phyloP scores from a whole-genome alignment of 2,113 vertebrate genomes.

The Eptatretus burgeri region DNA sequence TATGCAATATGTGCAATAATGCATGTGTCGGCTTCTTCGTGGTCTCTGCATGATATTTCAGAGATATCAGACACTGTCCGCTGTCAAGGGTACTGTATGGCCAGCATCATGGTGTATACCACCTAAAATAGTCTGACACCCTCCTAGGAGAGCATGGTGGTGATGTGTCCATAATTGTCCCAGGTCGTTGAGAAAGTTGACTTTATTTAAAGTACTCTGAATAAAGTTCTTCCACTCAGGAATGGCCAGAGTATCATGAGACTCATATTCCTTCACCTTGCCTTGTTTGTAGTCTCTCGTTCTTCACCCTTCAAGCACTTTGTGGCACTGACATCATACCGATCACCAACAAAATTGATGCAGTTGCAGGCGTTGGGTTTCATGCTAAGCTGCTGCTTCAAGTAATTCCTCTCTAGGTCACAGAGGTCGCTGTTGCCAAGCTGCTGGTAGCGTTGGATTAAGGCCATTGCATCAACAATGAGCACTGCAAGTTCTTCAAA shows the following conservation, averaged over 20 bases:
- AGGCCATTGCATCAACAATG: too few relatives aligned
- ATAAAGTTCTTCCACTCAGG: slow-evolving; percentile 3
- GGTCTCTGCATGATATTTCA: not conserved
- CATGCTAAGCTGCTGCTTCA: too few relatives aligned
- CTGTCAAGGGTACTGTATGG: not conserved
- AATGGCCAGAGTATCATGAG: slow-evolving; percentile 3
- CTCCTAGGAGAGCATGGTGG: not conserved
- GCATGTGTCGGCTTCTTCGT: too few relatives aligned
- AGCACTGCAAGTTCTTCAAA: too few relatives aligned
- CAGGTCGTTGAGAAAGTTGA: not conserved
- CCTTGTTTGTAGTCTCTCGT: not conserved
- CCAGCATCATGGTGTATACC: not conserved
- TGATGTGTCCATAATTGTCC: slow-evolving; percentile 4
- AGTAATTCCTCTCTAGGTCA: too few relatives aligned
- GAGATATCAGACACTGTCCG: not conserved
- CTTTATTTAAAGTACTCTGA: slow-evolving; percentile 1
- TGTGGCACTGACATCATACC: too few relatives aligned
- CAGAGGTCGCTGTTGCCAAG: too few relatives aligned
- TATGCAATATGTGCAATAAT: not conserved
- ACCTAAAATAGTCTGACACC: slow-evolving; percentile 1
- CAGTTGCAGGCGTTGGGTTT: too few relatives aligned
- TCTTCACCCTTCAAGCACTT: too few relatives aligned
- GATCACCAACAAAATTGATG: too few relatives aligned
- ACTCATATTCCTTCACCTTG: slow-evolving; percentile 2
- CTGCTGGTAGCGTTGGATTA: too few relatives aligned